A percentile compares a stretch with the other conserved stretches of the same genome.
Evolutionary conservation across 2,888 invertebrate species (phyloP).

Genomic region (Carterocephalus palaemon): DNA sequence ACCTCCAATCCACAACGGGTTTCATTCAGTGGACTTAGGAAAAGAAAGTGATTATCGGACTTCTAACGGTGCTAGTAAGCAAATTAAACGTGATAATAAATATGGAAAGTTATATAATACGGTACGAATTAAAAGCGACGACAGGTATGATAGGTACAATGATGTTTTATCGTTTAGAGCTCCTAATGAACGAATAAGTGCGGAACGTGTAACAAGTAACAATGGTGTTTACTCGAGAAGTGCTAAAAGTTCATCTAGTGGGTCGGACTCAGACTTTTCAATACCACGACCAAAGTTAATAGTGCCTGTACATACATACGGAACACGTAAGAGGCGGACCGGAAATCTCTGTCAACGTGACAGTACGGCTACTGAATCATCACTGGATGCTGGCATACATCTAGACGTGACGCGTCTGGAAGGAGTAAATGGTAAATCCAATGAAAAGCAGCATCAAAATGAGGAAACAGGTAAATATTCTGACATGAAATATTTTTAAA

Average conservation of each 20-base stretch:
- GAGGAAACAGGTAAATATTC: conserved; percentile 57
- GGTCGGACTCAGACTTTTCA: conserved; percentile 84
- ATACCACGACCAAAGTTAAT: conserved; percentile 92
- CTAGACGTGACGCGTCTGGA: conserved; percentile 65
- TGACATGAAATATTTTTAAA: conserved; percentile 1
- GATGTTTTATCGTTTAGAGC: conserved; percentile 61
- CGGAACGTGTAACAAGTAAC: conserved; percentile 53
- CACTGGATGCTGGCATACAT: conserved; percentile 65
- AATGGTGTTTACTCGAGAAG: conserved; percentile 58
- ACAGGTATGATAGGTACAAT: conserved; percentile 70
- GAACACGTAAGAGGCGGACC: conserved; percentile 86
- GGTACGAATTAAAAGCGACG: conserved; percentile 75
- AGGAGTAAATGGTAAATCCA: conserved; percentile 44
- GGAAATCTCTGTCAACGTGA: conserved; percentile 83
- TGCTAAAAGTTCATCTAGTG: conserved; percentile 76
- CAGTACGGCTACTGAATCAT: conserved; percentile 66
- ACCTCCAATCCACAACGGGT: conserved; percentile 53
- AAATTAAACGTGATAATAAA: conserved; percentile 70
- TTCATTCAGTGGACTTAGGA: conserved; percentile 53
- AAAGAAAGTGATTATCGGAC: conserved; percentile 75
- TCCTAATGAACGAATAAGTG: conserved; percentile 55
- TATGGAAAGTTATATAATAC: conserved; percentile 71
- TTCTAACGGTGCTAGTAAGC: conserved; percentile 63
- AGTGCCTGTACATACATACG: conserved; percentile 93
- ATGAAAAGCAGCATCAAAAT: conserved; percentile 37